Base-by-base conservation (phyloP, 2,888 invertebrate species). In the Blomia tropicalis region DNA sequence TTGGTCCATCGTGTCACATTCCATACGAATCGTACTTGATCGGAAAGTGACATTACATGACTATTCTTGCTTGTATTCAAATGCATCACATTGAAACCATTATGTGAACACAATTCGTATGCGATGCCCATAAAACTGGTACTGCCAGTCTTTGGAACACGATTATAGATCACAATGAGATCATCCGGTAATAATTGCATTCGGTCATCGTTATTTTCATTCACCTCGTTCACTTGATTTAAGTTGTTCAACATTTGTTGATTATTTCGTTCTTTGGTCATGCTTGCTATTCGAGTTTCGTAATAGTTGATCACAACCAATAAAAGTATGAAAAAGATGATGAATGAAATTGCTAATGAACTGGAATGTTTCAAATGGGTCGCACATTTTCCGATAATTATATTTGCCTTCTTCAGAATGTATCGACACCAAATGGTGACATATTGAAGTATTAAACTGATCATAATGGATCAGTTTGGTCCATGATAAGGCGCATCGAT, bases 61-160 rank as follows among this genome's bases (percentile, higher is more conserved):
- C 85, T 86, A 74, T 96, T 96, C 65, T 87, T 88, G 1, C 92
- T 90, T 61, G 93, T 84, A 75, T 98, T 98, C 68, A 98, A 84
- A 77, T 98, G 96, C 69, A 96, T 77, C 43, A 87, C 86, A 75
- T 84, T 83, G 73, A 83, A 88, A 68, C 80, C 80, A 72, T 81
- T 83, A 60, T 67, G 70, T 71, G 82, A 82, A 74, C 88, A 89
- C 65, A 89, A 75, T 74, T 88, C 88, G 71, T 91, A 90, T 0
- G 87, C 87, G 64, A 90, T 82, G 64, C 89, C 89, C 67, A 89
- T 89, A 73, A 95, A 90, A 75, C 91, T 91, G 7, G 95, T 95
- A 23, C 93, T 93, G 19, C 89, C 95, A 32, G 95, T 95, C 77
- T 95, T 95, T 7, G 95, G 95, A 63, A 95, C 91, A 70, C 95